phyloP scores from a whole-genome alignment of 1,140 invertebrate species.

The Ericerus pela region DNA sequence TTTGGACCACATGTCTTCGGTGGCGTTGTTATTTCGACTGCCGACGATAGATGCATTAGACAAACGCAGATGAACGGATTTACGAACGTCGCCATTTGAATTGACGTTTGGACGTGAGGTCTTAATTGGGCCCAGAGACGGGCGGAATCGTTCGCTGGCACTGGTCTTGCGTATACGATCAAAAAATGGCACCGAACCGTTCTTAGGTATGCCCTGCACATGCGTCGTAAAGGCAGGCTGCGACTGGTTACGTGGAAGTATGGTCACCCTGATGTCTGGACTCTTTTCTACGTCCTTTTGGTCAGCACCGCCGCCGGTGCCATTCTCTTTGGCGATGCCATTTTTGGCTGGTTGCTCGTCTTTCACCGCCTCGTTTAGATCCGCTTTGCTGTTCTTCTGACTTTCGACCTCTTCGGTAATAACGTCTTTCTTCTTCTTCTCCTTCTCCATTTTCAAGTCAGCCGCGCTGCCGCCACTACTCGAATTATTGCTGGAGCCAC shows the following conservation, averaged over 20 bases:
- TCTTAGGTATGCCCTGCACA: slow-evolving; percentile 63
- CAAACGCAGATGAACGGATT: slow-evolving; percentile 39
- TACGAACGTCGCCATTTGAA: slow-evolving; percentile 38
- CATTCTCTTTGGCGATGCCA: slow-evolving; percentile 7
- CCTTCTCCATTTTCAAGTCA: slow-evolving; percentile 20
- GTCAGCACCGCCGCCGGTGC: neutral
- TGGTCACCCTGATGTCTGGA: slow-evolving; percentile 27
- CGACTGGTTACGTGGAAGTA: slow-evolving; percentile 62
- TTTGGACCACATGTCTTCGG: slow-evolving; percentile 36
- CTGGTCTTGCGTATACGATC: slow-evolving; percentile 65
- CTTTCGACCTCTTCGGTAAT: slow-evolving; percentile 14
- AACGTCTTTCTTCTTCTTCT: slow-evolving; percentile 19
- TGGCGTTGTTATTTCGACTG: slow-evolving; percentile 42
- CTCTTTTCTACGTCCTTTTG: slow-evolving; percentile 19
- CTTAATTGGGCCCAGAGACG: slow-evolving; percentile 59
- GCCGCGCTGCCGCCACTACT: slow-evolving; percentile 33
- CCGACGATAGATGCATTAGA: slow-evolving; percentile 42
- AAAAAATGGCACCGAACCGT: slow-evolving; percentile 74
- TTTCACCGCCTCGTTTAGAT: slow-evolving; percentile 31
- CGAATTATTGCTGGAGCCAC: slow-evolving; percentile 36
- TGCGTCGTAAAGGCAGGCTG: slow-evolving; percentile 70
- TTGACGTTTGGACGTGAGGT: slow-evolving; percentile 45
- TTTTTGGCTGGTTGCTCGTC: slow-evolving; percentile 18
- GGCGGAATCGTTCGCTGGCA: slow-evolving; percentile 57
- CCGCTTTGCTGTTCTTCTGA: slow-evolving; percentile 12